A percentile compares a stretch with the other conserved stretches of the same genome.
Conservation (phyloP, 2,888 invertebrate species). For the Epinotia brunnichana region DNA sequence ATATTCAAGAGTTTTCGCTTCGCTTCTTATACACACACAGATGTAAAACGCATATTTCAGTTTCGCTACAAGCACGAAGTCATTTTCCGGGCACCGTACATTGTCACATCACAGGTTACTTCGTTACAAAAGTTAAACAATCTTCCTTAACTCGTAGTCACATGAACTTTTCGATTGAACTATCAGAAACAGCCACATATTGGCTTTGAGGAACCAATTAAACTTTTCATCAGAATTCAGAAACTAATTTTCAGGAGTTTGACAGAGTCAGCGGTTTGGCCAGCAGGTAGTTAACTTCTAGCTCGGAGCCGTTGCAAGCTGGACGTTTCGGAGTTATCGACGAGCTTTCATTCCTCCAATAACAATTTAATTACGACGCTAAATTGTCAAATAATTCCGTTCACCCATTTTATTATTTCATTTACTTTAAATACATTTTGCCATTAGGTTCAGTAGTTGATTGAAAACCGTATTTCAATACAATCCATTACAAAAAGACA, state of each 20-base stretch:
- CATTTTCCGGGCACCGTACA: constrained; percentile 34
- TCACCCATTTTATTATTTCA: background rate
- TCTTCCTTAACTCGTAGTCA: constrained; percentile 52
- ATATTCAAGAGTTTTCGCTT: background rate
- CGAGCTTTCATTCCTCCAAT: constrained; percentile 61
- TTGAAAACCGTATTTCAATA: background rate
- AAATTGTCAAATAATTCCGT: constrained; percentile 1
- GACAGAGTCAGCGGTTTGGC: constrained; percentile 75
- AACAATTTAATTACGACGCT: constrained; percentile 25
- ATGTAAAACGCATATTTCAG: constrained; percentile 17
- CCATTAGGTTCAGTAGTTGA: too few relatives aligned
- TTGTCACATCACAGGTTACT: constrained; percentile 51
- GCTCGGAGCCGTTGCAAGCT: constrained; percentile 59
- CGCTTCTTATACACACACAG: background rate
- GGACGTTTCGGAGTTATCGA: constrained; percentile 62
- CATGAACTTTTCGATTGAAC: constrained; percentile 65
- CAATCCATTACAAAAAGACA: too few relatives aligned
- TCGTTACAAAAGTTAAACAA: constrained; percentile 60
- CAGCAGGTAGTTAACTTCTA: constrained; percentile 75
- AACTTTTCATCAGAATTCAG: constrained; percentile 79
- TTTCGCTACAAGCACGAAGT: background rate
- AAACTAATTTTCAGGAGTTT: constrained; percentile 81
- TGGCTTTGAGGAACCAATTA: constrained; percentile 80
- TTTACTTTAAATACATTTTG: background rate
- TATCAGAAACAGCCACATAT: constrained; percentile 69